Conservation (phyloP, 2,888 invertebrate genomes). For the Drosophila meridionalis region DNA sequence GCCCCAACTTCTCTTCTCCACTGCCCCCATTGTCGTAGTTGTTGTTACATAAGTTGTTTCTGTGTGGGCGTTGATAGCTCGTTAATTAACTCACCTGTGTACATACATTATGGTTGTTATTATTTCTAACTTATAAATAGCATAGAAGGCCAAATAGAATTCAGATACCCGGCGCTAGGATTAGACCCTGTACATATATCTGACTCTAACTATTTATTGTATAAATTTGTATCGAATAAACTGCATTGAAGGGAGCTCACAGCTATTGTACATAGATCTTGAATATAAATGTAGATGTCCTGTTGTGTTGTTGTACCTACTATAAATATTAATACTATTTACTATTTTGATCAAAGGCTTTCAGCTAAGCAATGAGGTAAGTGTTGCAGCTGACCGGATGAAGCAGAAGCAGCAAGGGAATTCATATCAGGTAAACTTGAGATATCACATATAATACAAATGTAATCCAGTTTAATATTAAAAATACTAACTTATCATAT, state of each 20-base stretch:
- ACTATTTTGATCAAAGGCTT: neutral
- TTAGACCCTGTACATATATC: constrained; percentile 6
- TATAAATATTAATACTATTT: neutral
- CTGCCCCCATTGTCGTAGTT: constrained; percentile 1
- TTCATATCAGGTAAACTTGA: too few species aligned
- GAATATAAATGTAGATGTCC: neutral
- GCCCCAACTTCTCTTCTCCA: neutral
- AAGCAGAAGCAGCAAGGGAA: too few species aligned
- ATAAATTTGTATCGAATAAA: constrained; percentile 9
- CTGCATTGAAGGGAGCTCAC: neutral
- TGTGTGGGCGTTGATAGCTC: neutral
- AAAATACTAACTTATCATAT: too few species aligned
- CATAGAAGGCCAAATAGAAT: neutral
- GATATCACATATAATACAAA: too few species aligned
- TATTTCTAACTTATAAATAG: constrained; percentile 8
- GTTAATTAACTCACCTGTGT: constrained; percentile 11
- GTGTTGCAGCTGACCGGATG: too few species aligned
- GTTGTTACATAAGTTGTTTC: neutral
- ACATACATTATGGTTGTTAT: constrained; percentile 7
- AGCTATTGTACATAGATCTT: neutral
- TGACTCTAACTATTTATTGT: constrained; percentile 5
- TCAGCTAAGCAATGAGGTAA: neutral
- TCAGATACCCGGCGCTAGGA: neutral
- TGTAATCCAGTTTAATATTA: too few species aligned
- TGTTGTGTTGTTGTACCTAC: neutral